Evolutionary conservation across 2,888 invertebrate species (phyloP).

Genomic region (Apocheima hispidaria): DNA sequence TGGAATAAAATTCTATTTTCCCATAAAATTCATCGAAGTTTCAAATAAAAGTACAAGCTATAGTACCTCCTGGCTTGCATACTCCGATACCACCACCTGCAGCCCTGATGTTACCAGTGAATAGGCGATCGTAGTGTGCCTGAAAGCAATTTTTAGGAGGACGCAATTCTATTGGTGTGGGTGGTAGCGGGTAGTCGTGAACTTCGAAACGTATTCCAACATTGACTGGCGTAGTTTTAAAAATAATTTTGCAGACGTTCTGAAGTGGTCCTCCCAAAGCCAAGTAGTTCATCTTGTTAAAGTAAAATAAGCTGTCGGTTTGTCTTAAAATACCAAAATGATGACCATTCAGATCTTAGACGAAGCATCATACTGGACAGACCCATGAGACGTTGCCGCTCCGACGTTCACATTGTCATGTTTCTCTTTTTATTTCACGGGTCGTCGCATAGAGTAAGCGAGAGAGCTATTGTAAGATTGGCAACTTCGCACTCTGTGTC

Average conservation of each 20-base stretch:
- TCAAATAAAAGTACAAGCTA: background rate
- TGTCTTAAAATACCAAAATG: too few species aligned
- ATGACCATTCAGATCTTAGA: background rate
- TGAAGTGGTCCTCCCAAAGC: conserved; percentile 64
- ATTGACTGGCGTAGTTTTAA: conserved; percentile 66
- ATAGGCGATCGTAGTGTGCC: conserved; percentile 45
- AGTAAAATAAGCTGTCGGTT: background rate
- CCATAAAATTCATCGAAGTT: too few species aligned
- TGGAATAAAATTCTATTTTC: too few species aligned
- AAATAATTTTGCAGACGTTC: conserved; percentile 58
- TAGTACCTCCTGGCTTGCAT: conserved; percentile 5
- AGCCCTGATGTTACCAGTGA: conserved; percentile 54
- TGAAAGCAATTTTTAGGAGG: conserved; percentile 42
- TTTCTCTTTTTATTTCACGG: too few species aligned
- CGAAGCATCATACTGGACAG: too few species aligned
- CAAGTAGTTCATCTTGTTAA: conserved; percentile 66
- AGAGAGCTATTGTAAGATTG: too few species aligned
- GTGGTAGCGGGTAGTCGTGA: conserved; percentile 42
- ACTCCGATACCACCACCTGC: conserved; percentile 43
- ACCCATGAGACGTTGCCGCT: too few species aligned
- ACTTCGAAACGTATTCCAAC: conserved; percentile 51
- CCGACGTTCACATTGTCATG: too few species aligned
- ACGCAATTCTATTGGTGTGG: conserved; percentile 15
- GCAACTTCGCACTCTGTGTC: too few species aligned
- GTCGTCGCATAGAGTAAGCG: too few species aligned